Evolutionary conservation across 2,888 invertebrate species (phyloP), one percentile per base, ranked within the genome.

Genomic region (Aspidapion aeneum): DNA sequence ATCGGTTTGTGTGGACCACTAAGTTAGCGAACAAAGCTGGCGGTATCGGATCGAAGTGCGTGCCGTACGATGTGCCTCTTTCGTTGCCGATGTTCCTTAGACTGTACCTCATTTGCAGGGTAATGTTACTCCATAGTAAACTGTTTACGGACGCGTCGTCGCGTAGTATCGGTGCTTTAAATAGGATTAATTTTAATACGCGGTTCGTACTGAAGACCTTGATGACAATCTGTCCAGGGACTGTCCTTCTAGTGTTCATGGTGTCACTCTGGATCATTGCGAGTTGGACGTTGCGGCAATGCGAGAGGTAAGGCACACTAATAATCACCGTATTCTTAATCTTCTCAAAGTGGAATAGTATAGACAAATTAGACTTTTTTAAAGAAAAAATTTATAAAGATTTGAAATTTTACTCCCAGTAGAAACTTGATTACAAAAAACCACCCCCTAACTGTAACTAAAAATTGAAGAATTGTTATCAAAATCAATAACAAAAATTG

Each of bases 211-310:
- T 89, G 71, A 90, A 90, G 79, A 99, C 99, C 68, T 86, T 99
- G 74, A 99, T 99, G 99, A 99, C 99, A 79, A 98, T 99, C 81
- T 99, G 98, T 82, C 99, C 99, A 61, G 98, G 90, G 81, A 98
- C 90, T 69, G 98, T 99, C 74, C 88, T 99, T 75, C 86, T 99
- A 76, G 98, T 98, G 72, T 98, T 99, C 86, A 99, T 99, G 94
- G 96, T 98, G 70, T 97, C 98, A 7, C 85, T 99, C 68, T 99
- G 99, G 99, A 96, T 99, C 81, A 97, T 99, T 75, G 98, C 98
- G 71, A 97, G 96, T 77, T 99, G 99, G 99, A 96, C 97, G 68
- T 84, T 99, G 73, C 87, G 99, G 71, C 96, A 98, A 75, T 99
- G 99, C 81, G 99, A 99, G 86, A 93, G 98, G 97, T 98, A 84